phyloP scores from a whole-genome alignment of 2,113 vertebrate species.

The Rhagologus leucostigma region DNA sequence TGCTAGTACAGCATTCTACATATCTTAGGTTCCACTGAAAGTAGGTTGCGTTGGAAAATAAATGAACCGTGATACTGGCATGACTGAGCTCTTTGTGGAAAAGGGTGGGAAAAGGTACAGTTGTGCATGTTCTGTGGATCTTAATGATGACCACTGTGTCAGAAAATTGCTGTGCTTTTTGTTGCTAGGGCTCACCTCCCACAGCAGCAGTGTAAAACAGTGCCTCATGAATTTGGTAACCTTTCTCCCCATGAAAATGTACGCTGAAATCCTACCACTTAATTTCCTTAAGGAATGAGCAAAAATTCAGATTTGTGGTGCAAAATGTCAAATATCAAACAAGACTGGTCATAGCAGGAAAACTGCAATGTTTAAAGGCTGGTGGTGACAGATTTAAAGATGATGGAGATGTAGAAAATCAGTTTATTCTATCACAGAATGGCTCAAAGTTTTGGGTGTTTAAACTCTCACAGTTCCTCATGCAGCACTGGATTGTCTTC shows the following conservation, averaged over 20 bases:
- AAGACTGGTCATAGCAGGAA: background rate
- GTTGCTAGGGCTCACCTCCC: background rate
- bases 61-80: background rate
- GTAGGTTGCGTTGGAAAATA: background rate
- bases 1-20: background rate
- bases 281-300: background rate
- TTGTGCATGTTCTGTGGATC: background rate
- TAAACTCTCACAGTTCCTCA: background rate
- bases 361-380: background rate
- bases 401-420: background rate
- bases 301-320: background rate
- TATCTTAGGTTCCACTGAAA: background rate
- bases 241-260: background rate
- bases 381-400: background rate
- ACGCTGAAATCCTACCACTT: background rate
- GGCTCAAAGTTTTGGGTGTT: background rate
- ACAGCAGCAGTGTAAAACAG: background rate
- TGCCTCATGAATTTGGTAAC: background rate
- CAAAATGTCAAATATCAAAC: background rate
- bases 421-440: background rate
- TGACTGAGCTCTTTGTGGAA: background rate
- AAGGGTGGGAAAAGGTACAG: background rate
- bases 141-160: background rate
- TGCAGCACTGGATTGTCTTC: background rate
- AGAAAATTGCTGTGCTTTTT: background rate